phyloP scores from a whole-genome alignment of 2,888 invertebrate genomes.

The Drosophila fungiperda region DNA sequence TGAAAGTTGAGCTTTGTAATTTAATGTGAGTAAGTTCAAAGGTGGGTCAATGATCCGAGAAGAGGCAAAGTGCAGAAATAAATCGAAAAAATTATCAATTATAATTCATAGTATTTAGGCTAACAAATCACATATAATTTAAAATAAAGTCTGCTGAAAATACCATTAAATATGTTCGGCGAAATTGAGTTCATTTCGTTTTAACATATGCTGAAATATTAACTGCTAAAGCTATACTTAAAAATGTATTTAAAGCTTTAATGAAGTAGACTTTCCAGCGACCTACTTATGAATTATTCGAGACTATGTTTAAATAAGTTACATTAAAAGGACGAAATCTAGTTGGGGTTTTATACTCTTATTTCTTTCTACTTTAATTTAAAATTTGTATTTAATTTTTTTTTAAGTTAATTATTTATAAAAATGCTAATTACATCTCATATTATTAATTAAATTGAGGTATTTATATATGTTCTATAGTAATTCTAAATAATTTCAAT shows the following conservation, averaged over 20 bases:
- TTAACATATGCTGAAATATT: background rate
- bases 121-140: background rate
- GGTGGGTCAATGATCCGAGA: conserved; percentile 54
- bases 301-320: background rate
- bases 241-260: background rate
- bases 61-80: background rate
- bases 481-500: no score
- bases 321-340: background rate
- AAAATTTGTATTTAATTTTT: background rate
- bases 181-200: background rate
- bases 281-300: background rate
- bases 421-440: background rate
- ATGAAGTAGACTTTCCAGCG: background rate
- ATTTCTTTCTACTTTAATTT: background rate
- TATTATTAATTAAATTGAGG: background rate
- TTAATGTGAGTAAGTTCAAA: conserved; percentile 27
- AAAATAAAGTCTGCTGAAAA: background rate
- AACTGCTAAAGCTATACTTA: background rate
- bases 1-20: conserved; percentile 59
- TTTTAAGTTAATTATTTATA: no score
- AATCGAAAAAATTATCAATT: background rate
- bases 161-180: background rate
- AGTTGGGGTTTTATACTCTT: no score
- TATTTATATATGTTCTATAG: no score
- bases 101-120: background rate